Percentiles rank a stretch among this genome's conserved stretches.
These are phyloP conservation scores for Ypsolopha scabrella DNA, from an alignment of 2,888 invertebrate species.

Conservation along the genomic window DNA sequence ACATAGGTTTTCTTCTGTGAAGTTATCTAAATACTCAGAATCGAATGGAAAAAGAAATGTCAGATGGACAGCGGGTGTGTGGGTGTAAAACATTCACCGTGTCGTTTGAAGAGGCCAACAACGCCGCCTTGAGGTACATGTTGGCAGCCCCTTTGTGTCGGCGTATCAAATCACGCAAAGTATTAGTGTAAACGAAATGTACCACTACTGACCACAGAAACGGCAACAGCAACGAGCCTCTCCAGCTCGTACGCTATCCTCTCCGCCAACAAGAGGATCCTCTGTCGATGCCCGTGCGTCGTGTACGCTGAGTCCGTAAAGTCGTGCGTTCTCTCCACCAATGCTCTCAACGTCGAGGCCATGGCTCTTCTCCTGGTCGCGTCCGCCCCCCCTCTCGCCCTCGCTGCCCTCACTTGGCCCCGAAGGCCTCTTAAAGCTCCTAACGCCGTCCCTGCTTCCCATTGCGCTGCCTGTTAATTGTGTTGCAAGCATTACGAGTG, in stretches of 20 bases:
- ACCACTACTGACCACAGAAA: slow-evolving; percentile 76
- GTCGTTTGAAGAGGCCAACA: too few species aligned
- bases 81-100: too few species aligned
- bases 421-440: slow-evolving; percentile 87
- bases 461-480: slow-evolving; percentile 46
- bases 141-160: too few species aligned
- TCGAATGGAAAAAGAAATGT: too few species aligned
- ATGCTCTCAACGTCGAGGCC: slow-evolving; percentile 87
- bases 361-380: slow-evolving; percentile 80
- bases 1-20: too few species aligned
- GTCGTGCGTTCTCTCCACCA: slow-evolving; percentile 96
- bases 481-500: too few species aligned
- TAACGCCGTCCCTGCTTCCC: slow-evolving; percentile 78
- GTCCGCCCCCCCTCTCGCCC: slow-evolving; percentile 78
- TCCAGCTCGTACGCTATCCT: slow-evolving; percentile 92
- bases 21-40: too few species aligned
- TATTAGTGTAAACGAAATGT: too few species aligned
- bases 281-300: slow-evolving; percentile 95
- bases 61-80: too few species aligned
- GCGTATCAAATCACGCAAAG: too few species aligned
- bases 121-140: too few species aligned
- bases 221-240: slow-evolving; percentile 87
- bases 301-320: slow-evolving; percentile 99
- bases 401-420: slow-evolving; percentile 86
- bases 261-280: slow-evolving; percentile 91